Evolutionary conservation across 2,888 invertebrate species (phyloP).

Genomic region (Caenorhabditis wallacei): DNA sequence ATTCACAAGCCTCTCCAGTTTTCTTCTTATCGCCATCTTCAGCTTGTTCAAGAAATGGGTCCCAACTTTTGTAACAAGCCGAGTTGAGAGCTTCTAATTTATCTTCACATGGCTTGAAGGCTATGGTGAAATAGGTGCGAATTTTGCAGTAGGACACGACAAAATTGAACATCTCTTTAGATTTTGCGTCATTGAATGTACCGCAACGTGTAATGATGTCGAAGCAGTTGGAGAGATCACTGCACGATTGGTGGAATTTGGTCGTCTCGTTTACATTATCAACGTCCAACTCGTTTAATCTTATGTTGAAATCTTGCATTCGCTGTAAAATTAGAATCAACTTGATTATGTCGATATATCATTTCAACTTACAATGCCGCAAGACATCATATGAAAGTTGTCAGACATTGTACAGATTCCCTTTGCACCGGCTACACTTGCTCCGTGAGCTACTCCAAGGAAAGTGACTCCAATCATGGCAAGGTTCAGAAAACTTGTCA

Average conservation of each 20-base stretch:
- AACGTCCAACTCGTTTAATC: not conserved
- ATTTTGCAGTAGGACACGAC: conserved; percentile 15
- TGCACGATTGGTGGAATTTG: conserved; percentile 7
- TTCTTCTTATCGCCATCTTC: not conserved
- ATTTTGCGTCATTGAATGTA: not conserved
- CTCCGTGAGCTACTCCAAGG: too few species aligned
- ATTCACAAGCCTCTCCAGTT: conserved; percentile 29
- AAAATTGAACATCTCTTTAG: not conserved
- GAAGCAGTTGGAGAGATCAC: not conserved
- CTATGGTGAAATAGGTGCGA: not conserved
- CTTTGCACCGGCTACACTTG: too few species aligned
- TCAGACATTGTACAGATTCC: not conserved
- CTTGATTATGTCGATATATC: too few species aligned
- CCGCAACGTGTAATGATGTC: not conserved
- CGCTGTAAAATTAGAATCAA: too few species aligned
- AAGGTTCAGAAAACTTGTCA: conserved; percentile 2
- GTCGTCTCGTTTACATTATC: not conserved
- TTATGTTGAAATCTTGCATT: not conserved
- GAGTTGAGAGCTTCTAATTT: conserved; percentile 18
- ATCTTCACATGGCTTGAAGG: not conserved
- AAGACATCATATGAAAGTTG: conserved; percentile 8
- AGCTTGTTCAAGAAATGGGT: conserved; percentile 18
- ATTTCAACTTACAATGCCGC: conserved; percentile 26
- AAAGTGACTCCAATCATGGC: conserved; percentile 4
- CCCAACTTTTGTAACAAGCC: conserved; percentile 32